Base-by-base conservation (phyloP, 2,797 vertebrate species). In the Microchirus variegatus region DNA sequence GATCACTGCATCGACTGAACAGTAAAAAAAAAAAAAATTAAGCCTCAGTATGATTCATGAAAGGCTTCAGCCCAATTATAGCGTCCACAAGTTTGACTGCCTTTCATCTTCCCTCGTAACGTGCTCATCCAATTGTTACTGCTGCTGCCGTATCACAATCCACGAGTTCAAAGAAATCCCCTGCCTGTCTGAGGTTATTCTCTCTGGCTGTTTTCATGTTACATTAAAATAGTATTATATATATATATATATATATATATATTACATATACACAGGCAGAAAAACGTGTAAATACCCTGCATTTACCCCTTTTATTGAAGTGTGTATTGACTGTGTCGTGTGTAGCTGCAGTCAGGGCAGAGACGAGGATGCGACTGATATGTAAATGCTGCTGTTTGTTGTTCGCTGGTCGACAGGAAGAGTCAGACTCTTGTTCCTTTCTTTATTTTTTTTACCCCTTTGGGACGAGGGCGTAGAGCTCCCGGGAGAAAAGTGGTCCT, bases 51-150 rank as follows among this genome's bases (percentile, higher is more conserved):
- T 83, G 70, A 77, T 63, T 83, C 81, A 83, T 81, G 72, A 86
- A 86, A 80, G 75, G 73, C 75, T 66, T 82, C 76, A 40, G 63
- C 78, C 78, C 81, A 79, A 78, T 89, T 84, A 85, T 78, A 84
- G 78, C 67, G 37, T 83, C 83, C 75, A 77, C 85, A 70, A 80
- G 72, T 77, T 75, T 76, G 77, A 79, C 68, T 77, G 74, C 67
- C 83, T 90, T 89, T 87, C 83, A 88, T 89, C 87, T 81, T 74
- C 63, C 47, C 65, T 46, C n/a, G 57, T 37, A 53, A 76, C 55
- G 1, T 12, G 46, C 60, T 85, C 79, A 81, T 83, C 77, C 78
- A 77, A 77, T 81, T 86, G 81, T 77, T 83, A 68, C 67, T 44
- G 63, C 67, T 44, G 63, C 75, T 66, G 73, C 70, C 80, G 67